These are phyloP conservation scores for Phlogophora meticulosa DNA, from an alignment of 2,888 invertebrate species.

Conservation along the genomic window DNA sequence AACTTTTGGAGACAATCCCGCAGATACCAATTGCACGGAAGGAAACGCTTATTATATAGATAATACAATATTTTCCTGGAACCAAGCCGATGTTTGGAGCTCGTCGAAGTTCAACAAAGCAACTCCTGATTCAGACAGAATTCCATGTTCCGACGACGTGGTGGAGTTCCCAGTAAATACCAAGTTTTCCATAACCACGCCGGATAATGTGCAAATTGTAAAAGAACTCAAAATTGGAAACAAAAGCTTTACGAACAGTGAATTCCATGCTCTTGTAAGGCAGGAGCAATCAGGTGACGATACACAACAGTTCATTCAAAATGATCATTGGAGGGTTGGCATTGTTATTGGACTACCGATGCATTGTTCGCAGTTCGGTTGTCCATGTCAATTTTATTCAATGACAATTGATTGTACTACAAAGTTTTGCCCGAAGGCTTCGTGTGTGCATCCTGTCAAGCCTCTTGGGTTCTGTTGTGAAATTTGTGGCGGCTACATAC, in stretches of 20 bases:
- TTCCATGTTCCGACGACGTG: constrained; percentile 87
- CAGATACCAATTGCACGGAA: constrained; percentile 75
- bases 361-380: constrained; percentile 77
- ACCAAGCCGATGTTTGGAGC: constrained; percentile 85
- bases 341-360: constrained; percentile 57
- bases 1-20: constrained; percentile 72
- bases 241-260: constrained; percentile 52
- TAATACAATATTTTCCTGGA: constrained; percentile 79
- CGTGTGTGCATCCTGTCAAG: constrained; percentile 80
- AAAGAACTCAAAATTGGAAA: constrained; percentile 71
- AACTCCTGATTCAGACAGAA: constrained; percentile 86
- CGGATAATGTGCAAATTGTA: too few relatives aligned
- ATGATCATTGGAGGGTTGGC: constrained; percentile 66
- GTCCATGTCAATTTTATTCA: constrained; percentile 78
- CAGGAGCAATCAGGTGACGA: constrained; percentile 52
- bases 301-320: constrained; percentile 74
- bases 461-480: constrained; percentile 85
- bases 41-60: constrained; percentile 79
- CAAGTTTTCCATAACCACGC: constrained; percentile 76
- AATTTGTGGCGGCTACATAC: constrained; percentile 82
- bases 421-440: constrained; percentile 79
- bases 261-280: constrained; percentile 54
- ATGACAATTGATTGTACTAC: constrained; percentile 77
- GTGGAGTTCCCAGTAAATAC: constrained; percentile 80
- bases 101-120: constrained; percentile 84